Conservation (phyloP, 2,113 vertebrate species). For the Chrysemys picta region DNA sequence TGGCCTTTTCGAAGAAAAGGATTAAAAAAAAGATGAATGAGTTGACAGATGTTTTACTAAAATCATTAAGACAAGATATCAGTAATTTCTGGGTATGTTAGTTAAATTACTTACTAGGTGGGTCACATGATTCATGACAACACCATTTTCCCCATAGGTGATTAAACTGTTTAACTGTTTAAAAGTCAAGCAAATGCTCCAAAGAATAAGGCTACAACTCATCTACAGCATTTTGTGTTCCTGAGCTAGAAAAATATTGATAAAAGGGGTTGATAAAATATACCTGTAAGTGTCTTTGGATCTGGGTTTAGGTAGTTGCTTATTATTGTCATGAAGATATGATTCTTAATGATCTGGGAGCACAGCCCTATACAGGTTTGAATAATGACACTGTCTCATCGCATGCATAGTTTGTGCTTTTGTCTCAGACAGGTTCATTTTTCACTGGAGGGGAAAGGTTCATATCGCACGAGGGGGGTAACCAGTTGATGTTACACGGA, state of each 20-base stretch:
- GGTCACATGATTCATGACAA: conserved; percentile 52
- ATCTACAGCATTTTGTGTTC: conserved; percentile 24
- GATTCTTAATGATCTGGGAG: conserved; percentile 84
- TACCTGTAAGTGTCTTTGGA: conserved; percentile 67
- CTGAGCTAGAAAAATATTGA: conserved; percentile 61
- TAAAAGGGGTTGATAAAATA: conserved; percentile 75
- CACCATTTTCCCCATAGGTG: not conserved
- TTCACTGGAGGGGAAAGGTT: conserved; percentile 89
- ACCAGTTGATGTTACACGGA: conserved; percentile 89
- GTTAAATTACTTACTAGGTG: conserved; percentile 51
- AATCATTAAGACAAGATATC: conserved; percentile 73
- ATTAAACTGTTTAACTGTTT: conserved; percentile 44
- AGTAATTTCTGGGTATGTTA: conserved; percentile 74
- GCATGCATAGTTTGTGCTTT: conserved; percentile 86
- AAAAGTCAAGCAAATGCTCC: conserved; percentile 46
- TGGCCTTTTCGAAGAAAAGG: conserved; percentile 49
- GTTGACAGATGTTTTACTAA: conserved; percentile 76
- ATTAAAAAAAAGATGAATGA: conserved; percentile 65
- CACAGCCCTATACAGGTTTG: conserved; percentile 83
- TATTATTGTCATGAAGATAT: conserved; percentile 86
- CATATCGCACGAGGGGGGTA: conserved; percentile 87
- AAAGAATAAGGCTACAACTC: conserved; percentile 29
- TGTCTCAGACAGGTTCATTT: conserved; percentile 87
- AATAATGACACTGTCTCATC: conserved; percentile 85
- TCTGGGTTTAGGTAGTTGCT: conserved; percentile 74